phyloP scores from a whole-genome alignment of 2,113 vertebrate genomes.

The Emydura subglobosa region DNA sequence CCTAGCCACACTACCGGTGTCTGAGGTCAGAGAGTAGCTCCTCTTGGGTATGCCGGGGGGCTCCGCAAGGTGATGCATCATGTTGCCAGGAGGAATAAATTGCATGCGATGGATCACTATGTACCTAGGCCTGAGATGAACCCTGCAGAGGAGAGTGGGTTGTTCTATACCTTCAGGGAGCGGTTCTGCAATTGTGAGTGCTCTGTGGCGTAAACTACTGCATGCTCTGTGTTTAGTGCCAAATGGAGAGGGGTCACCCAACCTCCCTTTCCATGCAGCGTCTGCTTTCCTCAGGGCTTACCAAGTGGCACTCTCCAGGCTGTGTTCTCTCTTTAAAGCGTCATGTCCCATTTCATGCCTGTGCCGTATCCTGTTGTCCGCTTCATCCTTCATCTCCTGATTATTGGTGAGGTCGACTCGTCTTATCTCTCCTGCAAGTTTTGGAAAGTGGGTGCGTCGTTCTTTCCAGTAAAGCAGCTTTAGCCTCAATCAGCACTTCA shows the following conservation, averaged over 20 bases:
- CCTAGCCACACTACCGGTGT: neutral
- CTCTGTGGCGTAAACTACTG: neutral
- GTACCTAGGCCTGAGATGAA: neutral
- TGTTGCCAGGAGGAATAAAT: neutral
- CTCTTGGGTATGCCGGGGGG: too few relatives aligned
- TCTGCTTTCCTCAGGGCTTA: neutral
- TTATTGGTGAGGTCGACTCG: neutral
- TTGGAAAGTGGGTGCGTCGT: neutral
- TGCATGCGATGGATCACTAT: neutral
- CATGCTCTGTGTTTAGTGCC: neutral
- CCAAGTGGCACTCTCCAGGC: neutral
- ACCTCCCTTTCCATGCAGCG: neutral
- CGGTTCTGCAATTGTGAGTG: neutral
- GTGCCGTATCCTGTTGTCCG: neutral
- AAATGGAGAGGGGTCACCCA: neutral
- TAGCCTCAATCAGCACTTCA: fast-evolving
- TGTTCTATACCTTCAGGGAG: neutral
- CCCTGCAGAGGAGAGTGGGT: neutral
- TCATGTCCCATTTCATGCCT: fast-evolving
- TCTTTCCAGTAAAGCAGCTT: neutral
- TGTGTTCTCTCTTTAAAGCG: neutral
- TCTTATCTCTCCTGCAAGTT: neutral
- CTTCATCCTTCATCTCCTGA: neutral
- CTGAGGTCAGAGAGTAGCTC: neutral
- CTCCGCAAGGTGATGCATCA: too few relatives aligned